phyloP scores from a whole-genome alignment of 2,888 invertebrate genomes.

The Protophormia terraenovae region DNA sequence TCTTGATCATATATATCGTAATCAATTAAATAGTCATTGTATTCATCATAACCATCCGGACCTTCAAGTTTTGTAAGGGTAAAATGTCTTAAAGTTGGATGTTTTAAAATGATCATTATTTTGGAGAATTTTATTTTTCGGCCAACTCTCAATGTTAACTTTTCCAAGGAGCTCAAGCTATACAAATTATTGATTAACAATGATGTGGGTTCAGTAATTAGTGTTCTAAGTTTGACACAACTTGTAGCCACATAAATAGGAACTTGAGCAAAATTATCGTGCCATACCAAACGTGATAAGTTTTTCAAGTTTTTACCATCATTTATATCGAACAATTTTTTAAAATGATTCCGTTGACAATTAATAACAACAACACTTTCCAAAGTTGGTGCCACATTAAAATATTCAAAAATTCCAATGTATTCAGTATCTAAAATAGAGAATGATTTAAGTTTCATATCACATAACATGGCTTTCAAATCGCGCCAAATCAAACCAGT shows the following conservation, averaged over 20 bases:
- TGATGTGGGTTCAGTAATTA: conserved; percentile 24
- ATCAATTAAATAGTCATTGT: conserved; percentile 54
- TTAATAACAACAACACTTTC: conserved; percentile 22
- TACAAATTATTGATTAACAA: conserved; percentile 50
- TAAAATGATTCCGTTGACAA: conserved; percentile 52
- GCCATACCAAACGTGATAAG: conserved; percentile 27
- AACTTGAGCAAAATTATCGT: conserved; percentile 45
- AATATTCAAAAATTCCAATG: conserved; percentile 45
- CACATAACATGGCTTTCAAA: conserved; percentile 32
- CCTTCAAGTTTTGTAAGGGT: conserved; percentile 28
- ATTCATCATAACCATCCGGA: conserved; percentile 41
- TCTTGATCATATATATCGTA: conserved; percentile 43
- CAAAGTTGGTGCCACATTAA: conserved; percentile 29
- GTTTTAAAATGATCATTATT: conserved; percentile 47
- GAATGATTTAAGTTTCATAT: conserved; percentile 36
- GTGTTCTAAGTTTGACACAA: conserved; percentile 6
- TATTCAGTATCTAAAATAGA: conserved; percentile 41
- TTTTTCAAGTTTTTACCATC: conserved; percentile 44
- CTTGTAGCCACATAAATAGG: conserved; percentile 46
- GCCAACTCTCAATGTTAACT: conserved; percentile 31
- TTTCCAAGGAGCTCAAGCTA: conserved; percentile 10
- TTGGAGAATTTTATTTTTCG: conserved; percentile 54
- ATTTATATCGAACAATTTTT: conserved; percentile 43
- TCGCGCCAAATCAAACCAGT: conserved; percentile 41
- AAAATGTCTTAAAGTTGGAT: conserved; percentile 36